Evolutionary conservation across 2,888 invertebrate genomes (phyloP).

Genomic region (Gerris lacustris): DNA sequence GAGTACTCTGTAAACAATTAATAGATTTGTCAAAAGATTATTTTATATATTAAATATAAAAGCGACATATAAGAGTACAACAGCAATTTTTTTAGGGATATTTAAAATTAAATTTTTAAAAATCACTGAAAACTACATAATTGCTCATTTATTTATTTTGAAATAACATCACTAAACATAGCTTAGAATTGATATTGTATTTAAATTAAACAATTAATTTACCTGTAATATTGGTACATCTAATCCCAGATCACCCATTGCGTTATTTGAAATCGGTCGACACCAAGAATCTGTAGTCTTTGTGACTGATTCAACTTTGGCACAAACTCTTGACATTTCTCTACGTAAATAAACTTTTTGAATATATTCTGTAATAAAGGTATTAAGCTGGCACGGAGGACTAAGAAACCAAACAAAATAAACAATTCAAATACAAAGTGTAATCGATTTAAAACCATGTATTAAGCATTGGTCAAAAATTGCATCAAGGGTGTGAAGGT

Average conservation of each 20-base stretch:
- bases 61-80: not conserved
- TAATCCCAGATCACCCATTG: slow-evolving; percentile 49
- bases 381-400: slow-evolving; percentile 62
- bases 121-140: no score
- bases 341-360: slow-evolving; percentile 74
- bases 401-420: slow-evolving; percentile 34
- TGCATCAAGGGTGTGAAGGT: no score
- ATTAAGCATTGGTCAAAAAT: no score
- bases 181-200: no score
- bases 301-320: slow-evolving; percentile 56
- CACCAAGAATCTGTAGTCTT: slow-evolving; percentile 69
- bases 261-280: slow-evolving; percentile 55
- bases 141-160: no score
- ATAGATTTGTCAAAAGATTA: not conserved
- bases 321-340: slow-evolving; percentile 51
- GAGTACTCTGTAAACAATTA: slow-evolving; percentile 50
- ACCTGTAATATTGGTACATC: slow-evolving; percentile 54
- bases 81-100: no score
- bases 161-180: no score
- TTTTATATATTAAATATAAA: not conserved
- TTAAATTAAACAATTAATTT: slow-evolving; percentile 24
- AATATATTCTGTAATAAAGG: slow-evolving; percentile 75
- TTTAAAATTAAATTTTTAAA: no score
- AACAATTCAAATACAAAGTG: slow-evolving; percentile 12
- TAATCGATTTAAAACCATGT: no score